phyloP scores from a whole-genome alignment of 2,113 vertebrate species.

The Thamnaconus septentrionalis region DNA sequence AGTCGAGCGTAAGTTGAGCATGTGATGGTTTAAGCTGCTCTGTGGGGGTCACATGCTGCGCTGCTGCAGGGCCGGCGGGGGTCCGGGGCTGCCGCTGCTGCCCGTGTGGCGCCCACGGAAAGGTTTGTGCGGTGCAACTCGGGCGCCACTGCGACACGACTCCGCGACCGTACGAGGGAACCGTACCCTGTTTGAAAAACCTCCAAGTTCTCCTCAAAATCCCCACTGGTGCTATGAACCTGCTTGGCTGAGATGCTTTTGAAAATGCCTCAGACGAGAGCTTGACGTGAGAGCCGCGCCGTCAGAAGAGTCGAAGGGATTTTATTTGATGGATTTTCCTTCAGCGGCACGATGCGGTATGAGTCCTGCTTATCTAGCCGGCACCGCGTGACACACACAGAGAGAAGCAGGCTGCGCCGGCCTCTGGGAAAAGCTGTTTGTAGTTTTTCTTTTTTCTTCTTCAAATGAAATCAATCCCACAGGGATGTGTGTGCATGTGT shows the following conservation, averaged over 20 bases:
- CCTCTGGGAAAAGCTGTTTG: background rate
- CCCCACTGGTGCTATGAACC: constrained; percentile 30
- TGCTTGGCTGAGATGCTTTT: constrained; percentile 56
- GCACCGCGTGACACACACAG: background rate
- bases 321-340: constrained; percentile 10
- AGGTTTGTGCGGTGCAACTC: constrained; percentile 3
- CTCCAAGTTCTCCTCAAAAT: constrained; percentile 24
- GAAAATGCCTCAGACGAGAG: constrained; percentile 46
- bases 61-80: no score
- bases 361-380: constrained; percentile 18
- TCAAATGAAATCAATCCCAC: constrained; percentile 1
- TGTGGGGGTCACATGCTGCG: constrained; percentile 37
- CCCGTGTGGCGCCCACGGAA: constrained; percentile 15
- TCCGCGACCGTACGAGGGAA: constrained; percentile 1
- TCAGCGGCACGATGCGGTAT: background rate
- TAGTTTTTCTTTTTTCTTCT: background rate
- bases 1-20: constrained; percentile 33
- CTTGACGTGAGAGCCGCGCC: constrained; percentile 18
- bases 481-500: background rate
- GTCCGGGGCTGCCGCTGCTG: constrained; percentile 13
- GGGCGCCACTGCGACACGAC: constrained; percentile 5
- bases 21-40: constrained; percentile 45
- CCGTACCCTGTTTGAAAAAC: constrained; percentile 28
- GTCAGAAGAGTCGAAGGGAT: constrained; percentile 31
- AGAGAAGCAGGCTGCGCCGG: background rate